Base-by-base conservation (phyloP, 2,797 vertebrate genomes). In the Fistularia commersonii region DNA sequence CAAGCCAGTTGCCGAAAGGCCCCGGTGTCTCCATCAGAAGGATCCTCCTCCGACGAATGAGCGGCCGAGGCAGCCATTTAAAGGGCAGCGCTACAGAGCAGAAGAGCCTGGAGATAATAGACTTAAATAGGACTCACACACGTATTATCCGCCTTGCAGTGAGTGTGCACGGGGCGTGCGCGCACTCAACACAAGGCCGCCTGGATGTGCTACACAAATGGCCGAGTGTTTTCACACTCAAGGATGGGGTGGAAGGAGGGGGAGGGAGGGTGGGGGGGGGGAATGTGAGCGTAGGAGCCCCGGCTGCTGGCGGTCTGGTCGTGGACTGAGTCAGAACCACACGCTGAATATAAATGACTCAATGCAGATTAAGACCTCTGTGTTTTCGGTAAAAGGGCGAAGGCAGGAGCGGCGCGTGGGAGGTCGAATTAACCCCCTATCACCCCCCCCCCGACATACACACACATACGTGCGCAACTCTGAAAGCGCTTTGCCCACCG, bases 281-380 rank as follows among this genome's bases (percentile, higher is more conserved):
- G 35, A 6, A n/a, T 59, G 53, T 8, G 47, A 54, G 65, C 46
- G 43, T 51, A 74, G 54, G 57, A 66, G 61, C 45, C n/a, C n/a
- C n/a, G n/a, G n/a, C n/a, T n/a, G n/a, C n/a, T n/a, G n/a, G n/a
- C n/a, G n/a, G n/a, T n/a, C n/a, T n/a, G n/a, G n/a, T n/a, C n/a
- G n/a, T 67, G 58, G 37, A 75, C 70, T 65, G 82, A 76, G 64
- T 78, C 79, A 76, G 70, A 76, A 69, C n/a, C 34, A 61, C 68
- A 70, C 0, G 55, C 60, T 66, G 83, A 75, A 85, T 79, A 71
- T 75, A 64, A 84, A 86, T 74, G 63, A 83, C 63, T 80, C 53
- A 54, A 70, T 69, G 58, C 69, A 72, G 80, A 82, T 83, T 76
- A 81, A 74, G 51, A 79, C 77, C 79, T 80, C 66, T 72, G 58